These are phyloP conservation scores for Unio pictorum DNA, from an alignment of 2,888 invertebrate species.

Conservation along the genomic window DNA sequence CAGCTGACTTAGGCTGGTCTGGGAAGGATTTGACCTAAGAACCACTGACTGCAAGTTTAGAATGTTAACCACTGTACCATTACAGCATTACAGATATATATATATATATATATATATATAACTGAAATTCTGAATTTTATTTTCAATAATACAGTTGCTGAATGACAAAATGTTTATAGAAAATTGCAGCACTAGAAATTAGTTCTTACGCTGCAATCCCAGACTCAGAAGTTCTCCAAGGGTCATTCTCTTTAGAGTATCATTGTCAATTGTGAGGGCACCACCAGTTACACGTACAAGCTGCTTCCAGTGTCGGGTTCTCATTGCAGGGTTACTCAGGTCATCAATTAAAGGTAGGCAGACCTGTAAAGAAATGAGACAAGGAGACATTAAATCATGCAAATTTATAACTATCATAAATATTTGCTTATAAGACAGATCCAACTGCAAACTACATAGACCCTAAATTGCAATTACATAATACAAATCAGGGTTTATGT, in stretches of 20 bases:
- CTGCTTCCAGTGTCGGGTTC: conserved; percentile 72
- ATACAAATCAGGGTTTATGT: too few relatives aligned
- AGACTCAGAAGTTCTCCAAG: conserved; percentile 70
- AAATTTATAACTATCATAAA: too few relatives aligned
- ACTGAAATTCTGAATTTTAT: too few relatives aligned
- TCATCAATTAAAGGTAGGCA: conserved; percentile 70
- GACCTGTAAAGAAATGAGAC: conserved; percentile 43
- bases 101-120: too few relatives aligned
- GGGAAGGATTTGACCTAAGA: too few relatives aligned
- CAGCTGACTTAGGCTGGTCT: too few relatives aligned
- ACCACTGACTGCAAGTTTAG: too few relatives aligned
- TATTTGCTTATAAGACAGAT: too few relatives aligned
- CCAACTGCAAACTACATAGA: too few relatives aligned
- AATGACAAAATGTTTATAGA: neutral
- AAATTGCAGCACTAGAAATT: neutral
- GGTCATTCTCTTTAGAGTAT: conserved; percentile 70
- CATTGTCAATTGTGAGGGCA: conserved; percentile 68
- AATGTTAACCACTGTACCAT: too few relatives aligned
- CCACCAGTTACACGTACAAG: conserved; percentile 70
- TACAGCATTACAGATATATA: too few relatives aligned
- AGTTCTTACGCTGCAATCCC: conserved; percentile 67
- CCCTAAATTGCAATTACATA: too few relatives aligned
- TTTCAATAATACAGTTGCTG: neutral
- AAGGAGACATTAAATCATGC: neutral
- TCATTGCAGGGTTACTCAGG: conserved; percentile 70